These are phyloP conservation scores for Athripsodes cinereus DNA, from an alignment of 2,888 invertebrate species.

Conservation along the genomic window DNA sequence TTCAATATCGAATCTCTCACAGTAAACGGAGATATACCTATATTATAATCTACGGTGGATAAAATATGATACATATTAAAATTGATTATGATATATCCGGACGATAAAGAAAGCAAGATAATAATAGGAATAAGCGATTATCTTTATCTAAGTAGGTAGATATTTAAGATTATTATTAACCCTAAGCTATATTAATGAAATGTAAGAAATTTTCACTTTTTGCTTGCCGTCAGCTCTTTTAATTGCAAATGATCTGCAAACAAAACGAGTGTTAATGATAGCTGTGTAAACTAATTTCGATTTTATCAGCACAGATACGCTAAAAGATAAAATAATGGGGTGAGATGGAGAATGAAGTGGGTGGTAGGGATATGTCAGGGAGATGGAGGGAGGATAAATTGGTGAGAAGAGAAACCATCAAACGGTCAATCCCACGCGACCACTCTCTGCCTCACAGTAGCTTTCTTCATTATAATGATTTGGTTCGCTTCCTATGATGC, in stretches of 20 bases:
- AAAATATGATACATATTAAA: too few relatives aligned
- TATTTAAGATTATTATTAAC: too few relatives aligned
- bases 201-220: background rate
- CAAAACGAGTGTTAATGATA: background rate
- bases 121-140: too few relatives aligned
- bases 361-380: background rate
- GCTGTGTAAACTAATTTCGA: background rate
- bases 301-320: background rate
- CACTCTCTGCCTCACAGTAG: background rate
- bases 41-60: too few relatives aligned
- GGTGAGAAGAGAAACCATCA: constrained; percentile 2
- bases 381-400: background rate
- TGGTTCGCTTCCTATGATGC: background rate
- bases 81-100: too few relatives aligned
- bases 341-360: background rate
- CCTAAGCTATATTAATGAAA: too few relatives aligned
- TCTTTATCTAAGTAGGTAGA: too few relatives aligned
- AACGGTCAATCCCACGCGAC: background rate
- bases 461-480: constrained; percentile 1
- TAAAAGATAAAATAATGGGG: background rate
- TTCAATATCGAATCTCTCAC: too few relatives aligned
- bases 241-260: background rate
- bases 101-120: too few relatives aligned
- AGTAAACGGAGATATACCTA: too few relatives aligned
- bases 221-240: background rate